Conservation (phyloP, 2,797 vertebrate genomes). For the Phoebastria nigripes region DNA sequence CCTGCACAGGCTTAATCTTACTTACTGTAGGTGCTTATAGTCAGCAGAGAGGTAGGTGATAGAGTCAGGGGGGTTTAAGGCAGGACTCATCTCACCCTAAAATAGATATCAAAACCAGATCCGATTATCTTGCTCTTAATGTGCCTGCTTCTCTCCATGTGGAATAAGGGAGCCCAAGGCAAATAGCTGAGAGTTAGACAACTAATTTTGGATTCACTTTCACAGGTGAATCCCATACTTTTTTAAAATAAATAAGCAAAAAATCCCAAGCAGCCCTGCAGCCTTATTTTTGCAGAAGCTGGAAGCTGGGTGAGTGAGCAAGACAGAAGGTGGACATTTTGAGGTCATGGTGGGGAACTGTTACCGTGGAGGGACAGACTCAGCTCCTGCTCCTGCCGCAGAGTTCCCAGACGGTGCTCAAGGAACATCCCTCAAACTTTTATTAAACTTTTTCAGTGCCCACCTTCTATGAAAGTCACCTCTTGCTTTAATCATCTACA, state of each 20-base stretch:
- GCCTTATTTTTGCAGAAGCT: not conserved
- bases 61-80: not conserved
- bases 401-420: not conserved
- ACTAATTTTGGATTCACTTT: not conserved
- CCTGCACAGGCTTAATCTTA: not conserved
- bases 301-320: not conserved
- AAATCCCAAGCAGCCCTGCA: not conserved
- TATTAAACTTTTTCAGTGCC: not conserved
- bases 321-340: not conserved
- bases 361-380: not conserved
- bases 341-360: not conserved
- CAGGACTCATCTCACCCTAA: not conserved
- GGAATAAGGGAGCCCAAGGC: not conserved
- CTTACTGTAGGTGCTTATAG: not conserved
- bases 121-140: not conserved
- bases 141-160: not conserved
- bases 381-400: not conserved
- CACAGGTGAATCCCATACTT: not conserved
- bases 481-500: not conserved
- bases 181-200: not conserved
- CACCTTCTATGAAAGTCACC: not conserved
- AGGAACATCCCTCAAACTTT: not conserved
- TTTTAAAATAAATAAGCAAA: not conserved
- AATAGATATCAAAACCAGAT: not conserved
- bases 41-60: not conserved